Evolutionary conservation across 2,113 vertebrate genomes (phyloP).

Genomic region (Phalacrocorax pelagicus): DNA sequence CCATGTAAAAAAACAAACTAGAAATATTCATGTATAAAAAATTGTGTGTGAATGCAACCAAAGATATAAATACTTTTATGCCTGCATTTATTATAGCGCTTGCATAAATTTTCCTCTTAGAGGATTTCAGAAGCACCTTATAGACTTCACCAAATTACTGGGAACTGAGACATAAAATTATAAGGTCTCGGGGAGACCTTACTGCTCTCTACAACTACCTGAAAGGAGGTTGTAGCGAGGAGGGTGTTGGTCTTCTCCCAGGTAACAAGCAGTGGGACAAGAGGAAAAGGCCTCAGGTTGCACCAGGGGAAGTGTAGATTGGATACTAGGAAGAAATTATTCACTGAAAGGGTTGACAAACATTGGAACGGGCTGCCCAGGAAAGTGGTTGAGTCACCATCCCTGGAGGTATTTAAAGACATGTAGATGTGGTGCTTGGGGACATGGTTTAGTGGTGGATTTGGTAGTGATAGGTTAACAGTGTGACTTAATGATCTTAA

Average conservation of each 20-base stretch:
- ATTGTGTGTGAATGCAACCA: background rate
- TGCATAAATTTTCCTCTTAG: background rate
- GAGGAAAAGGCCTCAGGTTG: background rate
- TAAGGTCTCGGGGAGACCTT: background rate
- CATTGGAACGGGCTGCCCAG: background rate
- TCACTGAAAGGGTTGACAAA: background rate
- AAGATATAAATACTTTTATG: background rate
- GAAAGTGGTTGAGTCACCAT: background rate
- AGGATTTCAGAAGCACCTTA: background rate
- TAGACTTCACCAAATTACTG: background rate
- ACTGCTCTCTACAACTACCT: background rate
- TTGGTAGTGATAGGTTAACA: background rate
- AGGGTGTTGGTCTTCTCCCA: fast-evolving
- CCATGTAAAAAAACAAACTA: background rate
- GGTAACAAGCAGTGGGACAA: fast-evolving
- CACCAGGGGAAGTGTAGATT: background rate
- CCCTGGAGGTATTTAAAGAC: background rate
- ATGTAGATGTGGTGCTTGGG: no score
- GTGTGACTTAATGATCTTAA: background rate
- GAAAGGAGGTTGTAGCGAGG: background rate
- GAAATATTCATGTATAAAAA: background rate
- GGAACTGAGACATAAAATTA: background rate
- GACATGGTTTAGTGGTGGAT: background rate
- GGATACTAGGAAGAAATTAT: background rate
- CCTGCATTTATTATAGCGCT: background rate